Evolutionary conservation across 2,797 vertebrate genomes (phyloP).

Genomic region (Urophycis tenuis): DNA sequence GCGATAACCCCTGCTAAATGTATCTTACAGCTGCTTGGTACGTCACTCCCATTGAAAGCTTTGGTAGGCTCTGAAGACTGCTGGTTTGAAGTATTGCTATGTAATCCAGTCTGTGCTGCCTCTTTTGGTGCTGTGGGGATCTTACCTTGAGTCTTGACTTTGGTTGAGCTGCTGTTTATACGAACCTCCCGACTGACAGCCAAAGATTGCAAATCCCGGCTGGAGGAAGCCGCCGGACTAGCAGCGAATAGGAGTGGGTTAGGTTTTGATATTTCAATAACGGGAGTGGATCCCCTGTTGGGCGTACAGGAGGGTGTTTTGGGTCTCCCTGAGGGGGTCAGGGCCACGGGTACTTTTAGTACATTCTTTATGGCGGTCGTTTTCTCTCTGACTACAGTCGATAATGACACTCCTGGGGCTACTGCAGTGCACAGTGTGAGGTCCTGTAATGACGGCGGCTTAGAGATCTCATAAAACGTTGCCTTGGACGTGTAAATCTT

Average conservation of each 20-base stretch:
- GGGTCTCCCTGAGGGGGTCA: slow-evolving; percentile 45
- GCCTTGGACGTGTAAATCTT: slow-evolving; percentile 68
- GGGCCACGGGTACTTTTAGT: slow-evolving; percentile 32
- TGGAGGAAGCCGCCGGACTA: slow-evolving; percentile 45
- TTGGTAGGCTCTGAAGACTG: slow-evolving; percentile 9
- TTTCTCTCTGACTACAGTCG: slow-evolving; percentile 37
- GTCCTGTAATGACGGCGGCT: slow-evolving; percentile 58
- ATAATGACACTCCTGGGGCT: slow-evolving; percentile 32
- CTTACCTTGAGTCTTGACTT: slow-evolving; percentile 21
- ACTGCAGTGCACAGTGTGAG: slow-evolving; percentile 35
- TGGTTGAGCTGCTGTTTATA: slow-evolving; percentile 28
- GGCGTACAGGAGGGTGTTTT: slow-evolving; percentile 51
- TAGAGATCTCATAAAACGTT: slow-evolving; percentile 68
- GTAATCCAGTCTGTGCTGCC: slow-evolving; percentile 22
- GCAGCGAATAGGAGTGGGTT: slow-evolving; percentile 57
- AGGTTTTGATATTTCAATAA: slow-evolving; percentile 63
- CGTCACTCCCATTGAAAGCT: slow-evolving; percentile 33
- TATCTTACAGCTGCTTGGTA: slow-evolving; percentile 29
- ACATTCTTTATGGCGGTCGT: slow-evolving; percentile 34
- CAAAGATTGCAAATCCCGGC: slow-evolving; percentile 35
- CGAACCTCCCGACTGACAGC: slow-evolving; percentile 22
- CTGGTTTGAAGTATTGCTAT: slow-evolving; percentile 21
- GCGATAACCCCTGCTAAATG: slow-evolving; percentile 27
- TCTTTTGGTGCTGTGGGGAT: slow-evolving; percentile 22
- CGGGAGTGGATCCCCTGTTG: slow-evolving; percentile 46